Percentiles rank a stretch among this genome's conserved stretches.
phyloP scores from a whole-genome alignment of 53 echinoderm and acorn worm species.

The Echinometra lucunter region DNA sequence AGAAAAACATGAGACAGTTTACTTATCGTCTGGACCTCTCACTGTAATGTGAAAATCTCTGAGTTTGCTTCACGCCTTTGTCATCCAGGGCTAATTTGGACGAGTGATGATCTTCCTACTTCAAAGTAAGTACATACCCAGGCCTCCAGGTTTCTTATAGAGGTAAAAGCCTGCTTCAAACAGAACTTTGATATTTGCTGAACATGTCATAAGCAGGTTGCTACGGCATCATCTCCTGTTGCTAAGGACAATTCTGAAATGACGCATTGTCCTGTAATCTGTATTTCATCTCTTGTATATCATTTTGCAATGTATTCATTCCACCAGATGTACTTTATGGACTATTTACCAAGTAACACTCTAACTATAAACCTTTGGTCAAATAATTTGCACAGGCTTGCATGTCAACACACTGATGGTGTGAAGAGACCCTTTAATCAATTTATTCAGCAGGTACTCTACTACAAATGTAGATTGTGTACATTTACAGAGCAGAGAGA shows the following conservation, averaged over 20 bases:
- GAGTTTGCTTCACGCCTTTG: neutral
- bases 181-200: conserved; percentile 5
- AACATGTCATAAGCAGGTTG: conserved; percentile 33
- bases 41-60: conserved; percentile 44
- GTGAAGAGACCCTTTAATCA: conserved; percentile 53
- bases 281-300: conserved; percentile 44
- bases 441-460: conserved; percentile 57
- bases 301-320: conserved; percentile 18
- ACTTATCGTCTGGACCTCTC: conserved; percentile 48
- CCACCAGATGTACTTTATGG: conserved; percentile 3
- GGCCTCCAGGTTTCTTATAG: neutral
- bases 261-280: conserved; percentile 9
- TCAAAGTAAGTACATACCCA: conserved; percentile 47
- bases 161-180: neutral
- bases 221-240: conserved; percentile 26
- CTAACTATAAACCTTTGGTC: conserved; percentile 45
- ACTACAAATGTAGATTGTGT: conserved; percentile 27
- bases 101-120: neutral
- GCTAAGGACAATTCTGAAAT: conserved; percentile 8
- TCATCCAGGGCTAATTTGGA: neutral
- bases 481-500: neutral
- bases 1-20: neutral
- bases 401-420: conserved; percentile 53
- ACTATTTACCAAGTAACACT: conserved; percentile 44
- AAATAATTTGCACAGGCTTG: conserved; percentile 59